Evolutionary conservation across 2,797 vertebrate species (phyloP), one percentile per base, ranked within the genome.

Genomic region (Peromyscus eremicus): DNA sequence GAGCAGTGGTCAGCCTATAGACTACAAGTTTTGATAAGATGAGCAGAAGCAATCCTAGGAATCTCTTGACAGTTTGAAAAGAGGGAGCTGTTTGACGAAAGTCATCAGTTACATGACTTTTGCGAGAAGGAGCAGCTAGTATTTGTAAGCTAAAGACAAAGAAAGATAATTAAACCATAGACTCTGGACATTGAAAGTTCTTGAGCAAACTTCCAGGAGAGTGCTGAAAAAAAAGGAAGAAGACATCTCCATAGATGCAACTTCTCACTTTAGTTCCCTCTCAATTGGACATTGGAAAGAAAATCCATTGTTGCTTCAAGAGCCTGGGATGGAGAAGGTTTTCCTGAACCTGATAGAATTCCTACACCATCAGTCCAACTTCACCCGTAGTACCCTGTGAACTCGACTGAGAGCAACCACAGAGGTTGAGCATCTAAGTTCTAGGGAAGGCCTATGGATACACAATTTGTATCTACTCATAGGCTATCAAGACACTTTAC

Each of bases 141-240:
- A 29, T 46, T 52, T 43, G 8, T 23, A 27, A 80, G 5, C 29
- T 27, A 52, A 87, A 57, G 19, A 77, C 37, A 89, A 52, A 62
- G 25, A 83, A 57, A 55, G 46, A 71, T 27, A 57, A 40, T 73
- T 25, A 40, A 55, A 52, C 27, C 68, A 71, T 27, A 6, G 9
- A 2, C 40, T 27, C 2, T 29, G 29, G 32, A 60, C 3, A 1
- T 9, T 1, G 0, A 43, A 17, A 64, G 14, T 34, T 17, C 64
- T 46, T 0, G 6, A 8, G 2, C 12, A 73, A 75, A 25, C 11
- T 37, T 82, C 34, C 27, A 19, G 21, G 7, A 60, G 2, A 82
- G 11, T 37, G 25, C 23, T 60, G 19, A 5, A 57, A 70, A 70
- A 49, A 57, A 75, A 49, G 6, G 16, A 85, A 71, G n/a, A 84